A percentile compares a stretch with the other conserved stretches of the same genome.
phyloP scores from a whole-genome alignment of 2,888 invertebrate species.

The Lasioglossum pauxillum region DNA sequence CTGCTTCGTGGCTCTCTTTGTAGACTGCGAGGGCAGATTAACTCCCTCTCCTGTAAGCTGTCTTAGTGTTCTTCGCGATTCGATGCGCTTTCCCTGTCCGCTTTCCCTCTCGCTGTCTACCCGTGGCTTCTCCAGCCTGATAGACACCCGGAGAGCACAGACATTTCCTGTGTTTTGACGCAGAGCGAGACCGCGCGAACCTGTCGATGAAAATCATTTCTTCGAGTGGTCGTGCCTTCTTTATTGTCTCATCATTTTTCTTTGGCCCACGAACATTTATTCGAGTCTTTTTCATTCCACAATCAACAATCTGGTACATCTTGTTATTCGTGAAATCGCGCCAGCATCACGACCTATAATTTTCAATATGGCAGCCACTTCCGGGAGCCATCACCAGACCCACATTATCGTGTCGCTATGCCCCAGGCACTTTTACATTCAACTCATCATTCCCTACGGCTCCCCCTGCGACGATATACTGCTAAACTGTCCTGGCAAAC shows the following conservation, averaged over 20 bases:
- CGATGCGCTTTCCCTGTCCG: neutral
- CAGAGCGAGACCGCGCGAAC: neutral
- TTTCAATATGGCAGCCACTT: neutral
- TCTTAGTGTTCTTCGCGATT: constrained; percentile 4
- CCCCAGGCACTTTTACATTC: neutral
- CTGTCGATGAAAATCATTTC: neutral
- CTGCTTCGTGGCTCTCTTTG: constrained; percentile 10
- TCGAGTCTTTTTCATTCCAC: too few relatives aligned
- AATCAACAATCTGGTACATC: too few relatives aligned
- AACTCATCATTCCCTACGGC: neutral
- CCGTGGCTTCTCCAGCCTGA: neutral
- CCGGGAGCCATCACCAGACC: neutral
- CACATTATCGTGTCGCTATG: neutral
- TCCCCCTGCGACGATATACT: neutral
- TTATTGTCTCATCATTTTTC: too few relatives aligned
- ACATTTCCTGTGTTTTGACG: neutral
- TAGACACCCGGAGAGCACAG: neutral
- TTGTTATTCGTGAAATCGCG: neutral
- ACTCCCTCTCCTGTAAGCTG: constrained; percentile 8
- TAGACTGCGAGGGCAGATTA: neutral
- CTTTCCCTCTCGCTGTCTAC: neutral
- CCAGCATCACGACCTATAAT: neutral
- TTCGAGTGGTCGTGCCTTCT: neutral
- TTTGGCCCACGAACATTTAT: too few relatives aligned
- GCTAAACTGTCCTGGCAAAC: neutral